Evolutionary conservation across 2,797 vertebrate species (phyloP).

Genomic region (Allenopithecus nigroviridis): DNA sequence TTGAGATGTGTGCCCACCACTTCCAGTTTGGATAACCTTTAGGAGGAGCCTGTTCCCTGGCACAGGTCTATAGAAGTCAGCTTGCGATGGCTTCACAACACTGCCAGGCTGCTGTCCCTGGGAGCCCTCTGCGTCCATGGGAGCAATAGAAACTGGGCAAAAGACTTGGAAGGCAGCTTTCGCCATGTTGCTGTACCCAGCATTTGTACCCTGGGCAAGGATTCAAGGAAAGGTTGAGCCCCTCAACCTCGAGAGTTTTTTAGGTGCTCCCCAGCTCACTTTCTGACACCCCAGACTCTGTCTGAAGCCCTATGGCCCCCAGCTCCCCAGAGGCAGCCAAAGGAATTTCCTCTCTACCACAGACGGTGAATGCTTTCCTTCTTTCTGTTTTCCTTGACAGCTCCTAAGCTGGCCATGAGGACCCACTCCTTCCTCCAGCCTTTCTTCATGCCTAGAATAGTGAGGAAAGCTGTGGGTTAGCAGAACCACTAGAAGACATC

Average conservation of each 20-base stretch:
- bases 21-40: background rate
- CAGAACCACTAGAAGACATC: background rate
- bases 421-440: background rate
- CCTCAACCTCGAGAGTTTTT: background rate
- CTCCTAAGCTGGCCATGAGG: background rate
- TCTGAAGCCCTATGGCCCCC: background rate
- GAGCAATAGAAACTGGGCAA: background rate
- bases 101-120: background rate
- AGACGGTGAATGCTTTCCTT: background rate
- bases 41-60: background rate
- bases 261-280: background rate
- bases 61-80: background rate
- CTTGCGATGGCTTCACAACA: background rate
- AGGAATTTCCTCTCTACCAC: background rate
- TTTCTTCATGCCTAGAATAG: background rate
- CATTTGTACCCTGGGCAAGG: background rate
- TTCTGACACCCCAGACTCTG: background rate
- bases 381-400: background rate
- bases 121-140: background rate
- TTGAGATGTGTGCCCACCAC: background rate
- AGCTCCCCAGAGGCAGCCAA: background rate
- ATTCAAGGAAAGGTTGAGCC: background rate
- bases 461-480: background rate
- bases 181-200: background rate
- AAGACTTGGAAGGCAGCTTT: background rate